Evolutionary conservation across 2,797 vertebrate genomes (phyloP).

Genomic region (Phoebastria nigripes): DNA sequence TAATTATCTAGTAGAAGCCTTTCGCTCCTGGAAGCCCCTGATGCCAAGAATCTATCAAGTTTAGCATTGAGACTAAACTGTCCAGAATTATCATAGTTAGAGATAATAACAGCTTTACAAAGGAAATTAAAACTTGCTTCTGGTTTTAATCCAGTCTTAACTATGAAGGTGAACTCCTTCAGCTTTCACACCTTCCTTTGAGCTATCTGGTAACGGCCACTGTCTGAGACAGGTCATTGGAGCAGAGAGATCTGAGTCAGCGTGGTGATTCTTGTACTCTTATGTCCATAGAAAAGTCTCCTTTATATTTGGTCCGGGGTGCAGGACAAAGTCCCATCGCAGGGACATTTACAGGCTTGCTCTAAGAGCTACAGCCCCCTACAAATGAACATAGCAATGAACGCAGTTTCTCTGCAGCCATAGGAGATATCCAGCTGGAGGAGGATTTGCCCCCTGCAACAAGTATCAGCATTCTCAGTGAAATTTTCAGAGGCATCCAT

Average conservation of each 20-base stretch:
- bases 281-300: background rate
- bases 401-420: background rate
- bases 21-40: background rate
- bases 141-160: background rate
- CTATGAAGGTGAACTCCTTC: background rate
- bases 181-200: background rate
- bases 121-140: background rate
- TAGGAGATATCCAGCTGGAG: background rate
- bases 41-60: constrained; percentile 27
- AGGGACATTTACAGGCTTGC: background rate
- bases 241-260: background rate
- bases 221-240: background rate
- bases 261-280: background rate
- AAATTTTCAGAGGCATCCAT: background rate
- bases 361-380: background rate
- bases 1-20: constrained; percentile 25
- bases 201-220: background rate
- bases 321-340: background rate
- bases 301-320: background rate
- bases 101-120: background rate
- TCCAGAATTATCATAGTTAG: background rate
- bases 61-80: background rate
- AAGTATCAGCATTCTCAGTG: background rate
- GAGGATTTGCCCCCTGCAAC: background rate
- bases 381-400: background rate